These are phyloP conservation scores for Pseudochromis fuscus DNA, from an alignment of 2,797 vertebrate genomes.

Conservation along the genomic window DNA sequence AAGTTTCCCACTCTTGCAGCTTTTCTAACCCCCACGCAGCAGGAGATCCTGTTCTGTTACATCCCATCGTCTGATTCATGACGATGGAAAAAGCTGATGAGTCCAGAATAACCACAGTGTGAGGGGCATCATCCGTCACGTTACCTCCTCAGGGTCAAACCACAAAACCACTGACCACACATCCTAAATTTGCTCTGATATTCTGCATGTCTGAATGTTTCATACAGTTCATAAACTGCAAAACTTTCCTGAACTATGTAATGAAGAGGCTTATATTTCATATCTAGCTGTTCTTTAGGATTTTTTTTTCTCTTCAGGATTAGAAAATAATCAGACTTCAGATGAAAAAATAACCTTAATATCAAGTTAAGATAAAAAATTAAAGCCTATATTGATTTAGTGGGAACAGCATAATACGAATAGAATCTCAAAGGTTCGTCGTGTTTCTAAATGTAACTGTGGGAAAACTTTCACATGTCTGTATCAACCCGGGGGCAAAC, in stretches of 20 bases:
- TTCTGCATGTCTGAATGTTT: conserved; percentile 39
- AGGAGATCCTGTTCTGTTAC: conserved; percentile 53
- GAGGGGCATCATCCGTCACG: conserved; percentile 75
- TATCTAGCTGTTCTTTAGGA: conserved; percentile 6
- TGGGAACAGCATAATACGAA: conserved; percentile 2
- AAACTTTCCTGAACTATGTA: conserved; percentile 7
- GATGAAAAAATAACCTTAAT: background rate
- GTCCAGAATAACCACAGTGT: conserved; percentile 47
- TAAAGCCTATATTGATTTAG: conserved; percentile 7
- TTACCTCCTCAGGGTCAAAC: conserved; percentile 68
- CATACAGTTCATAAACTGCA: conserved; percentile 1
- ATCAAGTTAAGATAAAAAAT: background rate
- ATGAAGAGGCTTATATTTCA: background rate
- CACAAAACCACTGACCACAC: conserved; percentile 35
- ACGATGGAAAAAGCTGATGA: conserved; percentile 74
- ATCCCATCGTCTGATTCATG: conserved; percentile 69
- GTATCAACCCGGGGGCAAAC: background rate
- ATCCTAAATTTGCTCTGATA: conserved; percentile 41
- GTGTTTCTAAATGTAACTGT: background rate
- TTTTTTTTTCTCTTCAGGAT: conserved; percentile 20
- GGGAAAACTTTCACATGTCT: background rate
- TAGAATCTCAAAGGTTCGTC: background rate
- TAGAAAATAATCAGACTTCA: background rate
- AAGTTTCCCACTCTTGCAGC: conserved; percentile 55
- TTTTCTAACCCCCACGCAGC: conserved; percentile 45